Evolutionary conservation across 1,140 invertebrate genomes (phyloP).

Genomic region (Microplitis mediator): DNA sequence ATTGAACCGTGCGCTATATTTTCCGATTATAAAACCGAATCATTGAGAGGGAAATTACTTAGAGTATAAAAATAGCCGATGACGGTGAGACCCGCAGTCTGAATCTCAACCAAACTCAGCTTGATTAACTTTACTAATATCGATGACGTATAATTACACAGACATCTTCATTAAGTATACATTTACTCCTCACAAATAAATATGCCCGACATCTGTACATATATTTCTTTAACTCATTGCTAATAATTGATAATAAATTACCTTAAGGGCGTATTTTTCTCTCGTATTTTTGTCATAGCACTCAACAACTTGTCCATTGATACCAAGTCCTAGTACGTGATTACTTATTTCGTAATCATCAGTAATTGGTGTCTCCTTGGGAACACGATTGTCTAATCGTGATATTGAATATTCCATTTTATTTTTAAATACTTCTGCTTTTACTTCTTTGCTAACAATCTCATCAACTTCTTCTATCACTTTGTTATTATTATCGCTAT

Average conservation of each 20-base stretch:
- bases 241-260: slow-evolving; percentile 51
- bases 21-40: slow-evolving; percentile 27
- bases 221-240: not conserved
- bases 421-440: slow-evolving; percentile 17
- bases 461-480: not conserved
- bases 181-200: no score
- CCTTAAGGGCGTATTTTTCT: slow-evolving; percentile 88
- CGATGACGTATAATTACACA: slow-evolving; percentile 9
- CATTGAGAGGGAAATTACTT: slow-evolving; percentile 40
- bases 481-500: not conserved
- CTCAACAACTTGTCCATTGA: slow-evolving; percentile 93
- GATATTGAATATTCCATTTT: slow-evolving; percentile 44
- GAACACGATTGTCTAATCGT: slow-evolving; percentile 50
- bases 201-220: no score
- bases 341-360: slow-evolving; percentile 95
- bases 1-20: slow-evolving; percentile 7
- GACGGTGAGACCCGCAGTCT: slow-evolving; percentile 35
- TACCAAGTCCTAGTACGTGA: slow-evolving; percentile 94
- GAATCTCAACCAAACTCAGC: not conserved
- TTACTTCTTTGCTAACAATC: slow-evolving; percentile 7
- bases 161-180: not conserved
- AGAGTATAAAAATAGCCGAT: slow-evolving; percentile 50
- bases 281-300: slow-evolving; percentile 73
- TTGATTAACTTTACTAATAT: not conserved
- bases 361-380: slow-evolving; percentile 81